Percentiles rank a stretch among this genome's conserved stretches.
Evolutionary conservation across 2,797 vertebrate genomes (phyloP).

Genomic region (Takifugu rubripes): DNA sequence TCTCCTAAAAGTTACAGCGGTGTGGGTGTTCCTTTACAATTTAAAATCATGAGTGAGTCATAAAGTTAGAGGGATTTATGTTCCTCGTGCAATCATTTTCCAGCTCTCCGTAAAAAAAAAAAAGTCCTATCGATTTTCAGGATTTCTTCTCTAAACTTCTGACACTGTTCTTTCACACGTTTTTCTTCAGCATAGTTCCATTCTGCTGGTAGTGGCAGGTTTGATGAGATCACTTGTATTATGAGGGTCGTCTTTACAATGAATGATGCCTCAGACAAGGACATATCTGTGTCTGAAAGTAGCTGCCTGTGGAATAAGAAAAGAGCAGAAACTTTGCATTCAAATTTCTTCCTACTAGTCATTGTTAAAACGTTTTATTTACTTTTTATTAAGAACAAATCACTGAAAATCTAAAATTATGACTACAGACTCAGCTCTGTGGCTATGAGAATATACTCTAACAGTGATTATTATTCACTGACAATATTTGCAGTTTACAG

Average conservation of each 20-base stretch:
- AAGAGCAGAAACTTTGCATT: constrained; percentile 66
- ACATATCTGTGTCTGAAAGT: constrained; percentile 31
- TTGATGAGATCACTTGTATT: constrained; percentile 30
- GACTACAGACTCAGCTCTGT: too few relatives aligned
- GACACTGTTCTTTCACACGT: constrained; percentile 1
- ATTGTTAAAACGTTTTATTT: too few relatives aligned
- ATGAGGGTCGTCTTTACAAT: constrained; percentile 32
- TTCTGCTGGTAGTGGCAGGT: constrained; percentile 19
- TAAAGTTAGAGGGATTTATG: constrained; percentile 1
- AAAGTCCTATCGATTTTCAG: constrained; percentile 8
- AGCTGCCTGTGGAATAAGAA: constrained; percentile 49
- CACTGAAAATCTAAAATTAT: too few relatives aligned
- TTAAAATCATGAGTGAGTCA: constrained; percentile 4
- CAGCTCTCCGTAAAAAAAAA: constrained; percentile 5
- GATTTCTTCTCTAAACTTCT: constrained; percentile 23
- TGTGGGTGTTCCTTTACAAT: constrained; percentile 3
- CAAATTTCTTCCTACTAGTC: constrained; percentile 14
- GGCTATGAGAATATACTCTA: too few relatives aligned
- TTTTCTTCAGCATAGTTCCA: constrained; percentile 14
- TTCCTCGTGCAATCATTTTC: constrained; percentile 16
- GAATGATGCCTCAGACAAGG: constrained; percentile 26
- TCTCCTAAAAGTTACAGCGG: background rate
- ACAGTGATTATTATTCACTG: too few relatives aligned
- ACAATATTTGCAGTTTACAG: too few relatives aligned
- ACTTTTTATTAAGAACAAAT: too few relatives aligned